phyloP scores from a whole-genome alignment of 2,888 invertebrate genomes.

The Agrotis ipsilon region DNA sequence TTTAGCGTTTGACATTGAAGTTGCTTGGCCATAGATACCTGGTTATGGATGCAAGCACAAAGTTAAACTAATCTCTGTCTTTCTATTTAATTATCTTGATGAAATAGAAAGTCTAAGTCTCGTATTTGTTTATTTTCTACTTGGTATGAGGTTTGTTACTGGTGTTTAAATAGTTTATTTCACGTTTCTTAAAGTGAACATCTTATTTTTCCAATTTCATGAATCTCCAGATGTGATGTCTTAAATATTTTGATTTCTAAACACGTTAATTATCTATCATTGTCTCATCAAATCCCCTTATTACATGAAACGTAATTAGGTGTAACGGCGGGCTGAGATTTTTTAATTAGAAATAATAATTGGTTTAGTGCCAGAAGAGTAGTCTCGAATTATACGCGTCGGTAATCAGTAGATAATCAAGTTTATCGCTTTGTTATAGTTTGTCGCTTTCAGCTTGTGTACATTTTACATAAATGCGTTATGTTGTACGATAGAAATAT shows the following conservation, averaged over 20 bases:
- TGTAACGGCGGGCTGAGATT: conserved; percentile 4
- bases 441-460: neutral
- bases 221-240: conserved; percentile 1
- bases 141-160: neutral
- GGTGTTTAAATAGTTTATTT: neutral
- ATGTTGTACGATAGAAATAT: too few species aligned
- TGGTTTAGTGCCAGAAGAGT: conserved; percentile 33
- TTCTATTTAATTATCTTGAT: neutral
- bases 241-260: conserved; percentile 33
- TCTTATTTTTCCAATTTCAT: conserved; percentile 5
- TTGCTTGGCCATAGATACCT: neutral
- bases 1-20: neutral
- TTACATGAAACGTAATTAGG: conserved; percentile 21
- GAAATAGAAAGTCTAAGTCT: neutral
- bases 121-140: neutral
- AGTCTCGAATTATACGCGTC: conserved; percentile 24
- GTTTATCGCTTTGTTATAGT: neutral
- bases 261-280: conserved; percentile 15
- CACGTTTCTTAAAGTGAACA: neutral
- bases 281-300: conserved; percentile 13
- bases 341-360: conserved; percentile 23
- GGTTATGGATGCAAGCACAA: neutral
- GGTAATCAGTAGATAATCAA: conserved; percentile 6
- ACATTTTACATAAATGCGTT: neutral
- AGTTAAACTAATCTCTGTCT: neutral